Evolutionary conservation across 2,888 invertebrate genomes (phyloP).

Genomic region (Zygaena filipendulae): DNA sequence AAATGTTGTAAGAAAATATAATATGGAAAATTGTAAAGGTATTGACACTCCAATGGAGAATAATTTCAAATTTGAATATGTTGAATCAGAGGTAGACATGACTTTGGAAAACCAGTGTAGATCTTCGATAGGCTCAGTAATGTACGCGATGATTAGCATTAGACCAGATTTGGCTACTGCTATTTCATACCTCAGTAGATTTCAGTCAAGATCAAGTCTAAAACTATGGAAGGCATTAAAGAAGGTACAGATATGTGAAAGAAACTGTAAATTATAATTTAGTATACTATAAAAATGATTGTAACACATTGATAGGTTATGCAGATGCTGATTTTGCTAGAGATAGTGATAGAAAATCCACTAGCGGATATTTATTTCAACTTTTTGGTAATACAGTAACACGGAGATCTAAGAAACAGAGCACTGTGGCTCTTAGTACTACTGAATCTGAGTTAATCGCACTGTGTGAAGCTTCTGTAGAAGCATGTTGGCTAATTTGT

Average conservation of each 20-base stretch:
- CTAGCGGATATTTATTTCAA: constrained; percentile 14
- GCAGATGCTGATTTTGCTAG: constrained; percentile 12
- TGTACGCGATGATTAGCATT: constrained; percentile 13
- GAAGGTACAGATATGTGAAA: constrained; percentile 13
- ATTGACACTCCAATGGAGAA: constrained; percentile 12
- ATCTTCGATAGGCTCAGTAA: constrained; percentile 14
- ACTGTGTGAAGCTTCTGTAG: constrained; percentile 2
- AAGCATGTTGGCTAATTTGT: constrained; percentile 8
- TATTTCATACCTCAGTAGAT: constrained; percentile 11
- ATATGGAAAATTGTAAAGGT: constrained; percentile 13
- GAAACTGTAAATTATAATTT: constrained; percentile 7
- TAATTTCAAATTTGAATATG: constrained; percentile 10
- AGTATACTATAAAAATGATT: constrained; percentile 3
- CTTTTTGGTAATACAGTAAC: constrained; percentile 10
- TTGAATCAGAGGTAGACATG: constrained; percentile 8
- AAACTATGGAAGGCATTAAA: constrained; percentile 6
- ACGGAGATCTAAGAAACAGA: constrained; percentile 16
- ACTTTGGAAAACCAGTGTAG: constrained; percentile 12
- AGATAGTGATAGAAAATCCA: constrained; percentile 12
- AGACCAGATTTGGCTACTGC: constrained; percentile 13
- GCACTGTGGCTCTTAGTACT: constrained; percentile 6
- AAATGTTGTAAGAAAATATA: constrained; percentile 7
- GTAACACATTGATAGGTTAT: constrained; percentile 4
- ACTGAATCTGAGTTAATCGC: constrained; percentile 4
- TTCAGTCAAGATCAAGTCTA: constrained; percentile 8